Percentiles rank a stretch among this genome's conserved stretches.
These are phyloP conservation scores for Liolophura sinensis DNA, from an alignment of 1,140 invertebrate species.

Conservation along the genomic window DNA sequence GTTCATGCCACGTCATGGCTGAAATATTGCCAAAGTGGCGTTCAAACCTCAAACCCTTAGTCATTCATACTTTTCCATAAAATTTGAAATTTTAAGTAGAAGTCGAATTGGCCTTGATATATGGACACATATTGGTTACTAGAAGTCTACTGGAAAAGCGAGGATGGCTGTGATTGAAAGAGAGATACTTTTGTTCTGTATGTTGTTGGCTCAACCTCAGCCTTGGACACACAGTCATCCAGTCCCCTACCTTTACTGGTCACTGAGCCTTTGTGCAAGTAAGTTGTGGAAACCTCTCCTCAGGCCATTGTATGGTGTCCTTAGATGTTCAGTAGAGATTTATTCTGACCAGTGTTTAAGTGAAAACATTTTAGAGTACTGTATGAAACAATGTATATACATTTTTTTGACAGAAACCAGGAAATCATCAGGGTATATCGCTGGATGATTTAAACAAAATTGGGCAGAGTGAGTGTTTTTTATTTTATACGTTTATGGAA, in stretches of 20 bases:
- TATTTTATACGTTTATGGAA: neutral
- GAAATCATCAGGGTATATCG: slow-evolving; percentile 32
- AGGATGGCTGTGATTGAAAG: too few relatives aligned
- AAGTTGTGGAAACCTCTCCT: neutral
- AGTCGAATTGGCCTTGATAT: too few relatives aligned
- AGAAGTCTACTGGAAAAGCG: too few relatives aligned
- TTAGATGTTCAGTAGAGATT: too few relatives aligned
- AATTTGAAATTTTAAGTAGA: too few relatives aligned
- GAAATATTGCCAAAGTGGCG: neutral
- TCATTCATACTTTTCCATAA: neutral
- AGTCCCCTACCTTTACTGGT: neutral
- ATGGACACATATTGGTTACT: too few relatives aligned
- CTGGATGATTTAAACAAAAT: slow-evolving; percentile 44
- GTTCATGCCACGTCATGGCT: neutral
- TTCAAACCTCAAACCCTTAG: neutral
- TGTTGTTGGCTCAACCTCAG: too few relatives aligned
- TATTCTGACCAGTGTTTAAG: neutral
- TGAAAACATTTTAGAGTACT: neutral
- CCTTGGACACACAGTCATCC: neutral
- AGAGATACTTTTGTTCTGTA: too few relatives aligned
- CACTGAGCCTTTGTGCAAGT: neutral
- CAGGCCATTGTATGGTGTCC: too few relatives aligned
- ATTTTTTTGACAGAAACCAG: slow-evolving; percentile 32
- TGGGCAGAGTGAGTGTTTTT: slow-evolving; percentile 38
- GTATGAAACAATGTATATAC: neutral